These are phyloP conservation scores for Chrysogorgia sp. DNA, from an alignment of 92 coral and sea anemone genomes.

Conservation along the genomic window DNA sequence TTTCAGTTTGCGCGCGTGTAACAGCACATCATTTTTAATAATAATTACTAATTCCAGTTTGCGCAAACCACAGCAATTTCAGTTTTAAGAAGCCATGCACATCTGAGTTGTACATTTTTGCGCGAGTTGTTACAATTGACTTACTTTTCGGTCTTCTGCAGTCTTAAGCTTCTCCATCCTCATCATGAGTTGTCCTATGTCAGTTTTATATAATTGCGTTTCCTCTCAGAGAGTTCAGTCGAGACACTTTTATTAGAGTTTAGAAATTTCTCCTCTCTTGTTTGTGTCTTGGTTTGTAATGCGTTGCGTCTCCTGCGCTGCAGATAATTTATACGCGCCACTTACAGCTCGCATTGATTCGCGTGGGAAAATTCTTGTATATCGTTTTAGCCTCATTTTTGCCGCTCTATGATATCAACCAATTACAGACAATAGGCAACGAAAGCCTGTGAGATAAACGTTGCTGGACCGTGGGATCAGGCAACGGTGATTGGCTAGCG, in stretches of 20 bases:
- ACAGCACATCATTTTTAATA: too few species aligned
- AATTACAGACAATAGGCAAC: constrained; percentile 15
- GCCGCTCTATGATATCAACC: constrained; percentile 40
- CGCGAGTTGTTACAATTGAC: not conserved
- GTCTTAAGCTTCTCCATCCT: constrained; percentile 21
- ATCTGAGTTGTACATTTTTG: too few species aligned
- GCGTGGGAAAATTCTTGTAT: constrained; percentile 44
- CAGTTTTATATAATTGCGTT: constrained; percentile 1
- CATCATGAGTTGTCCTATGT: not conserved
- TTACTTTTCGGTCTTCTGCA: constrained; percentile 32
- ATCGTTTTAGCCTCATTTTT: constrained; percentile 33
- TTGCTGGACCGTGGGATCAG: constrained; percentile 86
- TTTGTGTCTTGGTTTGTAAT: not conserved
- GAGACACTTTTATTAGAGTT: not conserved
- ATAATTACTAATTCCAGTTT: too few species aligned
- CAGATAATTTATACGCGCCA: constrained; percentile 38
- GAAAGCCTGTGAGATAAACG: constrained; percentile 28
- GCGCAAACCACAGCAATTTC: too few species aligned
- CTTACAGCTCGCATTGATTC: not conserved
- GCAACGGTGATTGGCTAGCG: constrained; percentile 68
- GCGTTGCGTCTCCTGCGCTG: constrained; percentile 30
- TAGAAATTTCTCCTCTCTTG: not conserved
- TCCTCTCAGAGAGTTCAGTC: not conserved
- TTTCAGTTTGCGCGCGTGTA: too few species aligned
- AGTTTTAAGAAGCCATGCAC: too few species aligned